phyloP scores from a whole-genome alignment of 2,113 vertebrate species.

The Rhea americana region DNA sequence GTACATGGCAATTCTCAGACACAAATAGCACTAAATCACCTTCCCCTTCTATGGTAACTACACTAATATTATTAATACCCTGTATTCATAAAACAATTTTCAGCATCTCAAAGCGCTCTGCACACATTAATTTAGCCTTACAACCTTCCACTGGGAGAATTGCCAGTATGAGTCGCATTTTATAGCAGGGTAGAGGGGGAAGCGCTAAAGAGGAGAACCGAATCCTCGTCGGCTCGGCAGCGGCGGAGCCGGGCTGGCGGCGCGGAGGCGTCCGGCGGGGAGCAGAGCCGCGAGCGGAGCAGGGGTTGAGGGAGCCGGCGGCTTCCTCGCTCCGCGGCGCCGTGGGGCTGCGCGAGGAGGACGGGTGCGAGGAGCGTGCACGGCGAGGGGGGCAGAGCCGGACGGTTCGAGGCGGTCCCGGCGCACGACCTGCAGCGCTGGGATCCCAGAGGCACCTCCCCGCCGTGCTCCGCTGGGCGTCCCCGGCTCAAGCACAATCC shows the following conservation, averaged over 20 bases:
- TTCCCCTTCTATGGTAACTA: constrained; percentile 3
- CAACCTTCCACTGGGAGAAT: constrained; percentile 32
- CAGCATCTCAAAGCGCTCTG: not conserved
- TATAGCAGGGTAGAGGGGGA: not conserved
- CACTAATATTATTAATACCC: constrained; percentile 23
- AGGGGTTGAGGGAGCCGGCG: not conserved
- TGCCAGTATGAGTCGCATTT: constrained; percentile 28
- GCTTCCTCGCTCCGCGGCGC: no score
- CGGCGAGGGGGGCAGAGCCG: no score
- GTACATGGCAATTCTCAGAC: not conserved
- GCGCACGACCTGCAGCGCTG: no score
- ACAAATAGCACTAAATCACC: constrained; percentile 25
- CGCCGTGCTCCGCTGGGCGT: not conserved
- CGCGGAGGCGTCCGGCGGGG: no score
- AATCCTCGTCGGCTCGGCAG: not conserved
- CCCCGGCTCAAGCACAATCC: not conserved
- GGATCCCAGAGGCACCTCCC: no score
- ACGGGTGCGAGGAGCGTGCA: no score
- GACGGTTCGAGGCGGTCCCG: no score
- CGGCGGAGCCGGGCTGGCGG: not conserved
- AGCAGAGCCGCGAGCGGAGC: not conserved
- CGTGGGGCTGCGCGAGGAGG: no score
- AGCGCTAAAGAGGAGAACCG: not conserved
- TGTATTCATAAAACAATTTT: constrained; percentile 25
- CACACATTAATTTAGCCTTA: constrained; percentile 32